phyloP scores from a whole-genome alignment of 2,113 vertebrate genomes.

The Gavialis gangeticus region DNA sequence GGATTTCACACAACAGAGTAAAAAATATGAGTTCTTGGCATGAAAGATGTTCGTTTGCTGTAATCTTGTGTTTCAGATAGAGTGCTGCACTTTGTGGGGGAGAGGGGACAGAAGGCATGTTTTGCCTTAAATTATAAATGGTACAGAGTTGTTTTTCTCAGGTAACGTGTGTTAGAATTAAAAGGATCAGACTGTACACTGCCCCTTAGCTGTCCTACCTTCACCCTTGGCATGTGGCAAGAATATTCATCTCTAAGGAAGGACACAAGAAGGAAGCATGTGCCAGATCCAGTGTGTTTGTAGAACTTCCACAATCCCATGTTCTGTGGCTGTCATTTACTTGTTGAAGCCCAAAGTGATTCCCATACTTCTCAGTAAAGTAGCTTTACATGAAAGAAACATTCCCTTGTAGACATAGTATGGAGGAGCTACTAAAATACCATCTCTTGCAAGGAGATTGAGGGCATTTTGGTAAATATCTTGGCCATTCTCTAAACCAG shows the following conservation, averaged over 20 bases:
- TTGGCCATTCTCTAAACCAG: not conserved
- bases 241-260: not conserved
- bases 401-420: not conserved
- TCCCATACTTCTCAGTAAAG: not conserved
- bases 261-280: not conserved
- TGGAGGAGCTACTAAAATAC: not conserved
- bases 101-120: not conserved
- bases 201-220: not conserved
- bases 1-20: not conserved
- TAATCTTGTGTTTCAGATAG: not conserved
- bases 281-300: not conserved
- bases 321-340: not conserved
- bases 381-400: not conserved
- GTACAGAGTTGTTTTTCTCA: not conserved
- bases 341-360: not conserved
- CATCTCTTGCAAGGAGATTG: not conserved
- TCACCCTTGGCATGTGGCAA: not conserved
- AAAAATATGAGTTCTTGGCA: not conserved
- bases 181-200: not conserved
- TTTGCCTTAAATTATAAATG: not conserved
- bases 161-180: accelerated
- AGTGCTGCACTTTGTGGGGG: not conserved
- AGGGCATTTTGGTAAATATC: not conserved
- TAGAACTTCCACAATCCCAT: too few species aligned
- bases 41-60: not conserved